A percentile compares a stretch with the other conserved stretches of the same genome.
Conservation (phyloP, 2,888 invertebrate species). For the Deroplatys truncata region DNA sequence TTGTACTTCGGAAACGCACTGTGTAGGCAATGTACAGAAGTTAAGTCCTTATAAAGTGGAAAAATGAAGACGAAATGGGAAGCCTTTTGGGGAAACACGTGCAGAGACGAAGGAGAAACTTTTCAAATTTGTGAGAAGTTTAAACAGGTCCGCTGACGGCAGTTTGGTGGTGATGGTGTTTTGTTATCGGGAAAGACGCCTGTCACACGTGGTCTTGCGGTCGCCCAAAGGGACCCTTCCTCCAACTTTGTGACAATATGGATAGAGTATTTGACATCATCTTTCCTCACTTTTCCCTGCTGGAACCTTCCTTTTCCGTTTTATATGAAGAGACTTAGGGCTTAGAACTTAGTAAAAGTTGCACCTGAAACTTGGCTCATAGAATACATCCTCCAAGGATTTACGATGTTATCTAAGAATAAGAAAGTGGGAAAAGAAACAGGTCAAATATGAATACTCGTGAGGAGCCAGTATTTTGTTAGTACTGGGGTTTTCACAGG, state of each 20-base stretch:
- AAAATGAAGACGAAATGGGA: not conserved
- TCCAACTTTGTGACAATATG: not conserved
- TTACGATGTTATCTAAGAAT: not conserved
- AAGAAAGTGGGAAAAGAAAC: not conserved
- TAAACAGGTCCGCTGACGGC: not conserved
- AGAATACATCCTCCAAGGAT: not conserved
- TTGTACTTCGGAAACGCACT: not conserved
- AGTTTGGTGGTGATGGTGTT: not conserved
- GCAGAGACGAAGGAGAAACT: not conserved
- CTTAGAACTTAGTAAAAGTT: not conserved
- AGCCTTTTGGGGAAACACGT: not conserved
- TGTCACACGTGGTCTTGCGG: not conserved
- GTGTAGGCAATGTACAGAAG: not conserved
- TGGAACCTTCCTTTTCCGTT: not conserved
- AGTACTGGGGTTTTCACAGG: not conserved
- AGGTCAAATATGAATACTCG: not conserved
- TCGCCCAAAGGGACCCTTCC: not conserved
- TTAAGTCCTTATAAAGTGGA: not conserved
- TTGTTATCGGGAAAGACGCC: not conserved
- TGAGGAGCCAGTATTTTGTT: not conserved
- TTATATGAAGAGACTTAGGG: not conserved
- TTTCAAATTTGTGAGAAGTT: conserved; percentile 8
- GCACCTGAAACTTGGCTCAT: not conserved
- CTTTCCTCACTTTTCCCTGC: not conserved
- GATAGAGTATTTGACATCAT: not conserved